Evolutionary conservation across 2,888 invertebrate genomes (phyloP), one percentile per base, ranked within the genome.

Genomic region (Teleogryllus oceanicus): DNA sequence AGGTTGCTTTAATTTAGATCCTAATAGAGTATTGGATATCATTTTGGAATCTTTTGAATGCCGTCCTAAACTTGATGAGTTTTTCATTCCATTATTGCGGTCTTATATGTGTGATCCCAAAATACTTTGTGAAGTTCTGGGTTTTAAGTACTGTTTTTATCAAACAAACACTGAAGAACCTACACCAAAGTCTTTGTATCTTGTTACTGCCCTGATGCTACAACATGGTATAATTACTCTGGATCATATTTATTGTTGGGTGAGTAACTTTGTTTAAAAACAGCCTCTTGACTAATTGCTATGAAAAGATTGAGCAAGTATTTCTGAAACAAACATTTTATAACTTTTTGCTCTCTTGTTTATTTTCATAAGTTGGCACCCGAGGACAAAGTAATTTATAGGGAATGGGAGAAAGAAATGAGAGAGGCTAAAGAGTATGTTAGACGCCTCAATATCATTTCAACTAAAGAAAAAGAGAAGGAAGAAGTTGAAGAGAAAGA

Each of bases 1-100:
- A 96, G 98, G 99, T 85, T 98, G 98, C 87, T 99, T 99, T 87
- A 99, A 99, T 89, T 91, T 99, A 86, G 99, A 99, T 88, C 99
- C 99, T 8, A 99, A 99, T 87, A 90, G 99, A 85, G 98, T 98
- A 18, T 89, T 99, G 83, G 99, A 99, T 86, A 93, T 99, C 82
- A 94, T 99, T 84, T 89, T 99, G 84, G 99, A 99, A 88, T 95
- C 96, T 50, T 98, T 99, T 89, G 99, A 99, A 87, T 93, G 94
- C 83, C 92, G 94, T 80, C 93, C 94, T 1, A 91, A 94, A 84
- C 90, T 94, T 86, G 84, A 88, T 86, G 90, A 91, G 79, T 89
- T 97, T 84, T 98, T 97, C 87, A 93, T 98, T 85, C 94, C 95
- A 0, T 89, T 99, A 79, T 89, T 97, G 80, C 92, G 93, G 84